Conservation (phyloP, 2,797 vertebrate species). For the Odontamblyopus rebecca region DNA sequence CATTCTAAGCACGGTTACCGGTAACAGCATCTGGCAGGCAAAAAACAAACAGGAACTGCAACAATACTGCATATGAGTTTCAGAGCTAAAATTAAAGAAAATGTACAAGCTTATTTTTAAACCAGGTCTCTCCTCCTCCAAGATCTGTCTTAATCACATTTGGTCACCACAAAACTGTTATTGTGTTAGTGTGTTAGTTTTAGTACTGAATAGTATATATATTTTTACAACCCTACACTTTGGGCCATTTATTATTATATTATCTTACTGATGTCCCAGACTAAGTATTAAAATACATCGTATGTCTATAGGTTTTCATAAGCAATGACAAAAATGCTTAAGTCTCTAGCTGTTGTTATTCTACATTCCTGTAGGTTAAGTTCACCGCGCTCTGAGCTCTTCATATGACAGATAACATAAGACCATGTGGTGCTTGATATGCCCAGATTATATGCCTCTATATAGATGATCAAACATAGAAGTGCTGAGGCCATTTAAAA, state of each 20-base stretch:
- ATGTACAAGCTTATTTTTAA: not conserved
- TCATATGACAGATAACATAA: conserved; percentile 19
- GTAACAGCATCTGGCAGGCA: not conserved
- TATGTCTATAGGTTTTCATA: conserved; percentile 11
- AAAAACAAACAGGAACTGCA: not conserved
- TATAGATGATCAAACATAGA: not conserved
- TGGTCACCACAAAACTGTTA: not conserved
- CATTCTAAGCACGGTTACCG: not conserved
- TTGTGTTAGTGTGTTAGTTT: not conserved
- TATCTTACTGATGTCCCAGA: no score
- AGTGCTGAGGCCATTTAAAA: not conserved
- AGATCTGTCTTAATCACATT: not conserved
- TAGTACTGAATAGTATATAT: no score
- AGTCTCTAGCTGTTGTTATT: conserved; percentile 10
- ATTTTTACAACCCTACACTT: no score
- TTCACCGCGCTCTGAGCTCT: conserved; percentile 21
- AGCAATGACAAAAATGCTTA: conserved; percentile 12
- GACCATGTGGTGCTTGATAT: not conserved
- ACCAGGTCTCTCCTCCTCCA: not conserved
- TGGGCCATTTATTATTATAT: no score
- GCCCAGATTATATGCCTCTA: conserved; percentile 18
- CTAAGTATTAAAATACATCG: no score
- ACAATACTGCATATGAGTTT: not conserved
- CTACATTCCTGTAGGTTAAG: conserved; percentile 27
- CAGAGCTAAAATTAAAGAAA: not conserved